Conservation (phyloP, 2,797 vertebrate species). For the Tadarida brasiliensis region DNA sequence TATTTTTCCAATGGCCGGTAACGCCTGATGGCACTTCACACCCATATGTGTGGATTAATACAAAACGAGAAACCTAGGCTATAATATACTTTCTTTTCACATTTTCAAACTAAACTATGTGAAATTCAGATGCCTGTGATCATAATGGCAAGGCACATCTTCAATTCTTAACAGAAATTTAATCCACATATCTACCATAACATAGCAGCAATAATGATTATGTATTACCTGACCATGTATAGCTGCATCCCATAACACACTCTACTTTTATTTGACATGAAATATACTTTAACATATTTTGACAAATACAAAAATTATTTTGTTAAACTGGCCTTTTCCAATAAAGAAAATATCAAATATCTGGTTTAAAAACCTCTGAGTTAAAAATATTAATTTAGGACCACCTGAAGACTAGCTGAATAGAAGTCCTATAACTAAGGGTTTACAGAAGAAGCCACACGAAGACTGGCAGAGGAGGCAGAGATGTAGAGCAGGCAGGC, state of each 20-base stretch:
- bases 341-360: not conserved
- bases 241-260: not conserved
- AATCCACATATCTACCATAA: not conserved
- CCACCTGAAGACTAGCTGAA: too few species aligned
- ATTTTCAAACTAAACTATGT: constrained; percentile 32
- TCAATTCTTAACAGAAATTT: constrained; percentile 10
- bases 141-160: not conserved
- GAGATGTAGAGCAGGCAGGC: too few species aligned
- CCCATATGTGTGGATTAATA: not conserved
- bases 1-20: not conserved
- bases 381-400: constrained; percentile 14
- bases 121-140: not conserved
- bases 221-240: not conserved
- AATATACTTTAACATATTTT: constrained; percentile 42
- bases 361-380: not conserved
- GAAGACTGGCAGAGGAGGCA: too few species aligned
- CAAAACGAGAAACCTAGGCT: not conserved
- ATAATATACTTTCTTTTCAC: not conserved
- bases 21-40: not conserved
- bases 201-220: not conserved
- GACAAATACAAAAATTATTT: not conserved
- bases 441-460: too few species aligned
- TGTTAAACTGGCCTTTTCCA: constrained; percentile 5
- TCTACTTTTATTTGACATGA: not conserved
- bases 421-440: too few species aligned